phyloP scores from a whole-genome alignment of 2,888 invertebrate species.

The Tachina lurida region DNA sequence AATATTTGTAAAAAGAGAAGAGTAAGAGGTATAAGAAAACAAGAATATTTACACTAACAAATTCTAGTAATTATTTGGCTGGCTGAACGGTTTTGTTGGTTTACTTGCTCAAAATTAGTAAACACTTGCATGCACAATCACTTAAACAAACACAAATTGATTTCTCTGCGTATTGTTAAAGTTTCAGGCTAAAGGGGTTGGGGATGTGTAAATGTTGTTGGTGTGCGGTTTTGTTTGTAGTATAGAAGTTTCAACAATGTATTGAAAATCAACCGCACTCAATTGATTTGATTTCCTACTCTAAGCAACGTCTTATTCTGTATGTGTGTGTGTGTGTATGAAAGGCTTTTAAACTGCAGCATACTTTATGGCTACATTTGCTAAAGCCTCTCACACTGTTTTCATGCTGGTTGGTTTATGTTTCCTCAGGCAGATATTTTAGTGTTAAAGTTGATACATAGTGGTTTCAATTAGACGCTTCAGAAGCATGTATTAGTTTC shows the following conservation, averaged over 20 bases:
- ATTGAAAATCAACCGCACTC: conserved; percentile 67
- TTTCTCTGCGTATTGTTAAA: not conserved
- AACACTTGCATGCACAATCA: conserved; percentile 1
- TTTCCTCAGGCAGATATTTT: conserved; percentile 40
- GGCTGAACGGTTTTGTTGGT: conserved; percentile 45
- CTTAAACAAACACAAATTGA: conserved; percentile 15
- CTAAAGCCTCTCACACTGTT: not conserved
- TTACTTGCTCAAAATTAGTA: conserved; percentile 57
- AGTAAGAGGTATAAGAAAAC: not conserved
- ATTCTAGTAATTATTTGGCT: conserved; percentile 28
- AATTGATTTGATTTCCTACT: conserved; percentile 72
- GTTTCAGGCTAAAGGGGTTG: conserved; percentile 12
- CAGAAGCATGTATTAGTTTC: conserved; percentile 31
- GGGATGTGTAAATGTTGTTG: not conserved
- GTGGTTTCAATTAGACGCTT: conserved; percentile 58
- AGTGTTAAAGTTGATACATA: conserved; percentile 27
- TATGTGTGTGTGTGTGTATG: not conserved
- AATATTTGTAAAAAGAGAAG: not conserved
- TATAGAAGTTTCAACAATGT: conserved; percentile 40
- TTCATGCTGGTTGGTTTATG: conserved; percentile 11
- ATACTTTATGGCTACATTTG: conserved; percentile 45
- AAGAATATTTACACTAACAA: conserved; percentile 18
- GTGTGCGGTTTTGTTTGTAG: conserved; percentile 50
- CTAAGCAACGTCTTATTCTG: conserved; percentile 45
- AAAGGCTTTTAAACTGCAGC: not conserved